Conservation (phyloP, 2,888 invertebrate genomes). For the Eupithecia subfuscata region DNA sequence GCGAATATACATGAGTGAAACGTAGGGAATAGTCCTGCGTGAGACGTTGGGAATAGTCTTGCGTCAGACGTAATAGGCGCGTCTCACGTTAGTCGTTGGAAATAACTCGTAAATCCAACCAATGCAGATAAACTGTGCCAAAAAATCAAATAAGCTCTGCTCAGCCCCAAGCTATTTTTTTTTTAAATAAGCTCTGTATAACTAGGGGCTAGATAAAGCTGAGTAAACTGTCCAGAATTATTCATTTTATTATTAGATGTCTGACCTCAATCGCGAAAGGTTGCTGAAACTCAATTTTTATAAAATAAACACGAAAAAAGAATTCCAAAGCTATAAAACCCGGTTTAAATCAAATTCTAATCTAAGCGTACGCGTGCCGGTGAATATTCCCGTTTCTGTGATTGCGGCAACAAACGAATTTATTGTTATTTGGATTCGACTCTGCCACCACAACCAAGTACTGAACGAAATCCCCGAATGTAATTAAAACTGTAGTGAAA, state of each 20-base stretch:
- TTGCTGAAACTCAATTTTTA: background rate
- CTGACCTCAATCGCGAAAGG: background rate
- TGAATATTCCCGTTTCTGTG: constrained; percentile 30
- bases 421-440: constrained; percentile 25
- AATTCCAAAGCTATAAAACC: constrained; percentile 26
- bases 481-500: constrained; percentile 10
- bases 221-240: too few species aligned
- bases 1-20: too few species aligned
- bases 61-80: too few species aligned
- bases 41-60: too few species aligned
- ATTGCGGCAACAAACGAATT: constrained; percentile 31
- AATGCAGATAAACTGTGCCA: background rate
- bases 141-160: too few species aligned
- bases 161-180: too few species aligned
- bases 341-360: constrained; percentile 29
- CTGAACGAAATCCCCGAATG: constrained; percentile 14
- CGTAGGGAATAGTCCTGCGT: too few species aligned
- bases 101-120: background rate
- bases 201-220: too few species aligned
- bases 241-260: too few species aligned
- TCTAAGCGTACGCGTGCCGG: constrained; percentile 28
- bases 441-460: constrained; percentile 8
- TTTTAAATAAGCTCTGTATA: too few species aligned
- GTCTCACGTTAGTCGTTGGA: background rate
- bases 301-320: constrained; percentile 23